Conservation (phyloP, 1,140 invertebrate species). For the Drosophila quadrilineata region DNA sequence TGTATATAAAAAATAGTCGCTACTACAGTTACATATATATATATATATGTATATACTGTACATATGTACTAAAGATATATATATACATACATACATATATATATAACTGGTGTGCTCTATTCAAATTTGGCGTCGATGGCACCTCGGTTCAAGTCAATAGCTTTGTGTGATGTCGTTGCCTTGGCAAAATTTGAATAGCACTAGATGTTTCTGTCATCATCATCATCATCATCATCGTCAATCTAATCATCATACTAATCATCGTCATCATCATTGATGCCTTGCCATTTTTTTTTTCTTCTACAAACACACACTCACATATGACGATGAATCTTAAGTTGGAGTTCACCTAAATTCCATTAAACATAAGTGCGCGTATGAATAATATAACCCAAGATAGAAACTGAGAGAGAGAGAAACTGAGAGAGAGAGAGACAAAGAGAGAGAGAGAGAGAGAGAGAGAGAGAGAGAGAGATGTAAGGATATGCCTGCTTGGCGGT, state of each 20-base stretch:
- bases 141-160: conserved; percentile 30
- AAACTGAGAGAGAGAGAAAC: neutral
- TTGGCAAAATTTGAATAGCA: conserved; percentile 33
- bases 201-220: conserved; percentile 21
- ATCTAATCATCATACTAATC: no score
- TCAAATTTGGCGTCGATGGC: no score
- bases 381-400: neutral
- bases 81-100: no score
- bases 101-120: no score
- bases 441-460: neutral
- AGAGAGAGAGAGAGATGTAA: neutral
- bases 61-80: no score
- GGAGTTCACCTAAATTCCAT: conserved; percentile 4
- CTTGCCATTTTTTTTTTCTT: conserved; percentile 10
- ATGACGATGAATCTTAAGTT: conserved; percentile 16
- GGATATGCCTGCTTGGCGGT: no score
- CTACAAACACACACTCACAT: neutral
- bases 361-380: conserved; percentile 3
- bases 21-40: no score
- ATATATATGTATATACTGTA: no score
- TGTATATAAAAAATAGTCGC: no score
- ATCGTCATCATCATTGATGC: neutral
- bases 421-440: neutral
- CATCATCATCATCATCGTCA: neutral
- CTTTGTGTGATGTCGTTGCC: conserved; percentile 30